Evolutionary conservation across 2,888 invertebrate species (phyloP).

Genomic region (Caenorhabditis uteleia): DNA sequence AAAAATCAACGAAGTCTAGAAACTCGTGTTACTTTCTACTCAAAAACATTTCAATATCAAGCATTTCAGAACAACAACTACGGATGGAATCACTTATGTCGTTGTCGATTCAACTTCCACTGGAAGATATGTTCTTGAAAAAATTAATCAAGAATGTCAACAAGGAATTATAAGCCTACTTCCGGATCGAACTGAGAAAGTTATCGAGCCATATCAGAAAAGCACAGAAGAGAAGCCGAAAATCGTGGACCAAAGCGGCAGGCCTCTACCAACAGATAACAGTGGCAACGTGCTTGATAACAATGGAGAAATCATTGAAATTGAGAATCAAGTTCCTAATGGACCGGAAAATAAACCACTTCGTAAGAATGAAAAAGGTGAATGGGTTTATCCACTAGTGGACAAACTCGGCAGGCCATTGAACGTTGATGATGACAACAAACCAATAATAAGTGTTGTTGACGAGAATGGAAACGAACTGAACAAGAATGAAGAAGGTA

Average conservation of each 20-base stretch:
- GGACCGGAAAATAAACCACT: conserved; percentile 24
- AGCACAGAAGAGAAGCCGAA: conserved; percentile 1
- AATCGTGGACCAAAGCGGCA: conserved; percentile 23
- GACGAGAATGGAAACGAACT: conserved; percentile 41
- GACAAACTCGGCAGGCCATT: conserved; percentile 48
- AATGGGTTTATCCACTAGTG: conserved; percentile 44
- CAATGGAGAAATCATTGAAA: conserved; percentile 23
- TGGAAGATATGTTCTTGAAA: conserved; percentile 7
- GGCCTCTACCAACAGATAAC: conserved; percentile 39
- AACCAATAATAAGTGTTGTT: conserved; percentile 39
- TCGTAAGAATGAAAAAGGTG: conserved; percentile 26
- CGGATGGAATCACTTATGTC: conserved; percentile 16
- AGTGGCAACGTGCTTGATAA: conserved; percentile 33
- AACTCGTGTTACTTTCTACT: no score
- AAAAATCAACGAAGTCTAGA: no score
- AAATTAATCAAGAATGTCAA: conserved; percentile 8
- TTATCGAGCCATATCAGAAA: conserved; percentile 10
- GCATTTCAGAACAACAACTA: conserved; percentile 1
- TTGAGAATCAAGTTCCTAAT: conserved; percentile 16
- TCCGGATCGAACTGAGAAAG: conserved; percentile 18
- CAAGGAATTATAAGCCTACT: conserved; percentile 6
- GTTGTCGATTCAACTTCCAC: conserved; percentile 10
- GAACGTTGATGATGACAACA: conserved; percentile 32
- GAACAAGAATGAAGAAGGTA: conserved; percentile 39
- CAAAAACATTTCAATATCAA: neutral